A percentile compares a stretch with the other conserved stretches of the same genome.
phyloP scores from a whole-genome alignment of 2,888 invertebrate species.

The Polymixis flavicincta region DNA sequence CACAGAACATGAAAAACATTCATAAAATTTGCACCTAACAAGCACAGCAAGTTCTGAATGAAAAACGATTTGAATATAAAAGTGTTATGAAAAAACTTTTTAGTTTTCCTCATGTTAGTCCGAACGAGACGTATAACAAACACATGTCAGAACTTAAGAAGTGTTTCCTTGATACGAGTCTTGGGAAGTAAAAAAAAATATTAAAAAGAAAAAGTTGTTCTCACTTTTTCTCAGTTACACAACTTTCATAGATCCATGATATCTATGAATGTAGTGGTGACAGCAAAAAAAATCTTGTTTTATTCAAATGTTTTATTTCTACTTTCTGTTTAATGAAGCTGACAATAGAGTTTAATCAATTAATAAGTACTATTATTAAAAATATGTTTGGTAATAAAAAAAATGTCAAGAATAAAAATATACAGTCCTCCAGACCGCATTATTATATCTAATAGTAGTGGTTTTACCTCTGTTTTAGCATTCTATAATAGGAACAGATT shows the following conservation, averaged over 20 bases:
- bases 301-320: neutral
- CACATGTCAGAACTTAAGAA: conserved; percentile 36
- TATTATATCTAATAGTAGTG: no score
- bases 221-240: neutral
- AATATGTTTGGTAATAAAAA: neutral
- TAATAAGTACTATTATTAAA: neutral
- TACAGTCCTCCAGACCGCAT: no score
- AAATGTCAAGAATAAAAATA: no score
- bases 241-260: conserved; percentile 30
- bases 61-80: conserved; percentile 42
- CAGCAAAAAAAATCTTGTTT: neutral
- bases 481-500: no score
- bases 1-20: neutral
- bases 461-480: no score
- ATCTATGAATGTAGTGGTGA: conserved; percentile 2
- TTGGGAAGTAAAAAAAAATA: conserved; percentile 25
- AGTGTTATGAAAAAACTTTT: conserved; percentile 20
- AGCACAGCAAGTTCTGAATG: neutral
- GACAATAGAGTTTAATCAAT: neutral
- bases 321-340: neutral
- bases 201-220: conserved; percentile 26
- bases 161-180: conserved; percentile 16
- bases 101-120: conserved; percentile 11
- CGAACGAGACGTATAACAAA: conserved; percentile 14
- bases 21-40: conserved; percentile 4